Evolutionary conservation across 1,140 invertebrate genomes (phyloP).

Genomic region (Hormaphis cornu): DNA sequence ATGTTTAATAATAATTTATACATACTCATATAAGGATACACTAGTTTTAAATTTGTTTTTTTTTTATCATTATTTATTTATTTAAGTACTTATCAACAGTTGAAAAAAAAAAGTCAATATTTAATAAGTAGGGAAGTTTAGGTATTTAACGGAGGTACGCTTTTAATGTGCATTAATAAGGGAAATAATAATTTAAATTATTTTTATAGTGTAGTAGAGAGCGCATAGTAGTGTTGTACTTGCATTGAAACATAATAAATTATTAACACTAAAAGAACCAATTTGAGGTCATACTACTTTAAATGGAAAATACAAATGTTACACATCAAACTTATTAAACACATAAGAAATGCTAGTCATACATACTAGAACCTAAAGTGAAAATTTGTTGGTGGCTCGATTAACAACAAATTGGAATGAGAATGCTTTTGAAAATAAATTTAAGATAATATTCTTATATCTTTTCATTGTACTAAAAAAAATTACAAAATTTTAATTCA

Average conservation of each 20-base stretch:
- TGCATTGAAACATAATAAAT: too few relatives aligned
- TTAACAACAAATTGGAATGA: background rate
- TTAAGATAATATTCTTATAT: background rate
- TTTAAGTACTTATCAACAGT: background rate
- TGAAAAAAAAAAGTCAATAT: background rate
- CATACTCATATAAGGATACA: background rate
- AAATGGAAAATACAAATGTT: too few relatives aligned
- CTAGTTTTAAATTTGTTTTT: background rate
- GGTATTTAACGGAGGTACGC: background rate
- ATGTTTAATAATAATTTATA: conserved; percentile 4
- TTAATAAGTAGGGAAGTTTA: background rate
- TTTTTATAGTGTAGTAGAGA: background rate
- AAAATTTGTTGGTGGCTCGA: background rate
- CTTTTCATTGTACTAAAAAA: background rate
- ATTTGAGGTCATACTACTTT: too few relatives aligned
- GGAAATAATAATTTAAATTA: background rate
- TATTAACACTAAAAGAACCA: too few relatives aligned
- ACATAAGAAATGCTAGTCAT: background rate
- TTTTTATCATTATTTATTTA: background rate
- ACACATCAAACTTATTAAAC: background rate
- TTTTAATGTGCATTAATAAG: background rate
- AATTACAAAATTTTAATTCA: background rate
- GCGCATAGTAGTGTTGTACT: background rate
- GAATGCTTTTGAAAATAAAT: background rate
- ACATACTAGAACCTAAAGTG: too few relatives aligned